Evolutionary conservation across 2,888 invertebrate species (phyloP).

Genomic region (Globia sparganii): DNA sequence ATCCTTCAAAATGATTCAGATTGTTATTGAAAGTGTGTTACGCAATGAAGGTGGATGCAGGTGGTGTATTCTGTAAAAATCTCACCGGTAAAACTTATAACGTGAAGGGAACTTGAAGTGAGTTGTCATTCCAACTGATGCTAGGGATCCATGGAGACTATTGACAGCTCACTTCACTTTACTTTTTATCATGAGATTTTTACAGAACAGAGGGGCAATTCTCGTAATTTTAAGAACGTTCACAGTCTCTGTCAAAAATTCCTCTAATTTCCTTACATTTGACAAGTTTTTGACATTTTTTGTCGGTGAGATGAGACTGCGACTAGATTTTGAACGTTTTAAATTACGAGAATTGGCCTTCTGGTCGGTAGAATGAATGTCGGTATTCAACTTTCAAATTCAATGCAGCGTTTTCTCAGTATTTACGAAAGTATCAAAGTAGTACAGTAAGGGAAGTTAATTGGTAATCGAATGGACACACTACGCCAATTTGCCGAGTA

Average conservation of each 20-base stretch:
- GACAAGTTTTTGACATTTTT: too few relatives aligned
- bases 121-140: neutral
- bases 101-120: neutral
- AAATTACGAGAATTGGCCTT: too few relatives aligned
- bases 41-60: too few relatives aligned
- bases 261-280: too few relatives aligned
- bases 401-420: neutral
- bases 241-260: too few relatives aligned
- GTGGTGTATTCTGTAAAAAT: neutral
- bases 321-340: too few relatives aligned
- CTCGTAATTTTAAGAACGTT: too few relatives aligned
- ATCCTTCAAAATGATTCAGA: too few relatives aligned
- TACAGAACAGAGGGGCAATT: too few relatives aligned
- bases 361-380: neutral
- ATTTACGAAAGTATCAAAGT: neutral
- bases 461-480: neutral
- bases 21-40: too few relatives aligned
- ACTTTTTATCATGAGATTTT: neutral
- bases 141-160: neutral
- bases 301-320: too few relatives aligned
- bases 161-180: neutral
- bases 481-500: neutral
- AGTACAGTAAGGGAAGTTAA: neutral
- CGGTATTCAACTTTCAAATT: constrained; percentile 4
- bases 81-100: neutral